phyloP scores from a whole-genome alignment of 2,113 vertebrate genomes.

The Lanius ludovicianus region DNA sequence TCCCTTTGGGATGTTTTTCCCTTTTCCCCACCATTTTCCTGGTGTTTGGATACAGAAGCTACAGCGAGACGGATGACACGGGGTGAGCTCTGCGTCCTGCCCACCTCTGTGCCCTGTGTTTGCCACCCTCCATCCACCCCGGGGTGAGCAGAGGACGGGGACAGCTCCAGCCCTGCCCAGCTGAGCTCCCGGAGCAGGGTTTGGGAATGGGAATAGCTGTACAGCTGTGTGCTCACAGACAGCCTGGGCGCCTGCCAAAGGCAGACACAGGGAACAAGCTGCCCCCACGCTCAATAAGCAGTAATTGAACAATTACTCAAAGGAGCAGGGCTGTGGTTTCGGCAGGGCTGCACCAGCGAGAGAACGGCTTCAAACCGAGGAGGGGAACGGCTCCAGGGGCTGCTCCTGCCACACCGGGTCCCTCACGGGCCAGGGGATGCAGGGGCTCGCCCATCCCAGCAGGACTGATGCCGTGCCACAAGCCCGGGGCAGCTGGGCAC shows the following conservation, averaged over 20 bases:
- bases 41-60: neutral
- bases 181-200: accelerated
- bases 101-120: accelerated
- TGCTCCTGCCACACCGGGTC: neutral
- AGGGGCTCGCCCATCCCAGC: accelerated
- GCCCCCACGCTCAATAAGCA: neutral
- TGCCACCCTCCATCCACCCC: accelerated
- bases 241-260: constrained; percentile 18
- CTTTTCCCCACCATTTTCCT: accelerated
- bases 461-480: accelerated
- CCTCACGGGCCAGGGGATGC: accelerated
- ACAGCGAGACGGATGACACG: accelerated
- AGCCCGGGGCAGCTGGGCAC: accelerated
- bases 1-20: neutral
- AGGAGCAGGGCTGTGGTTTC: neutral
- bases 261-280: neutral
- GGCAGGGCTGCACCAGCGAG: neutral
- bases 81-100: accelerated
- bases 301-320: constrained; percentile 30
- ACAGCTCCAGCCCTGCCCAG: neutral
- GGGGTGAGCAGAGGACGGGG: accelerated
- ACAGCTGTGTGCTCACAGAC: neutral
- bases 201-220: neutral
- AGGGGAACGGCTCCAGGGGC: accelerated
- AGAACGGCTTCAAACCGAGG: accelerated